These are phyloP conservation scores for Zapornia atra DNA, from an alignment of 2,113 vertebrate species.

Conservation along the genomic window DNA sequence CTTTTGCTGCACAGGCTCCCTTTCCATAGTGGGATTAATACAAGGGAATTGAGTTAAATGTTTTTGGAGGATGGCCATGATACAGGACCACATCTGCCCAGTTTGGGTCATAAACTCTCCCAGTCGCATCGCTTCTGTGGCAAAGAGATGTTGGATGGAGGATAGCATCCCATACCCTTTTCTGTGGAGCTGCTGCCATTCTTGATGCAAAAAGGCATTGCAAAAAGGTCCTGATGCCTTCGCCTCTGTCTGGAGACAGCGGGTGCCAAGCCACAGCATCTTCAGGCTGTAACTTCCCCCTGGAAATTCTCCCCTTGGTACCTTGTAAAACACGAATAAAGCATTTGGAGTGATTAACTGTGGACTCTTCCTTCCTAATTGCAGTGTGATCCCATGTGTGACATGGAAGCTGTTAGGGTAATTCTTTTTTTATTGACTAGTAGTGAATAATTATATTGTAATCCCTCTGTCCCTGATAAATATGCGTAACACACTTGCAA, in stretches of 20 bases:
- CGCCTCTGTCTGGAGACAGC: fast-evolving
- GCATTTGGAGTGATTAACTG: background rate
- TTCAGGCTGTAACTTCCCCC: background rate
- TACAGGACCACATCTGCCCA: background rate
- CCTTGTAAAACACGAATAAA: background rate
- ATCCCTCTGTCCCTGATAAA: background rate
- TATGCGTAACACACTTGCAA: background rate
- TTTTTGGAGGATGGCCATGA: background rate
- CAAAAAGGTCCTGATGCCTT: background rate
- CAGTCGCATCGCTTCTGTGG: fast-evolving
- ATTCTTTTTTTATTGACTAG: conserved; percentile 11
- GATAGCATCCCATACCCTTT: fast-evolving
- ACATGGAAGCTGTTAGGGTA: background rate
- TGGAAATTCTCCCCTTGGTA: background rate
- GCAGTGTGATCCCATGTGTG: background rate
- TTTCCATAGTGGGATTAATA: background rate
- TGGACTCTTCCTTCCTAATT: background rate
- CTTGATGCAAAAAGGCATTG: background rate
- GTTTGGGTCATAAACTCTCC: background rate
- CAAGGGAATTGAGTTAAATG: background rate
- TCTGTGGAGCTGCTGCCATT: fast-evolving
- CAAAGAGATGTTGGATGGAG: fast-evolving
- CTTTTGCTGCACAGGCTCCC: background rate
- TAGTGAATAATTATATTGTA: background rate
- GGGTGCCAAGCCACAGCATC: background rate